A percentile compares a stretch with the other conserved stretches of the same genome.
Evolutionary conservation across 2,113 vertebrate species (phyloP).

Genomic region (Tautogolabrus adspersus): DNA sequence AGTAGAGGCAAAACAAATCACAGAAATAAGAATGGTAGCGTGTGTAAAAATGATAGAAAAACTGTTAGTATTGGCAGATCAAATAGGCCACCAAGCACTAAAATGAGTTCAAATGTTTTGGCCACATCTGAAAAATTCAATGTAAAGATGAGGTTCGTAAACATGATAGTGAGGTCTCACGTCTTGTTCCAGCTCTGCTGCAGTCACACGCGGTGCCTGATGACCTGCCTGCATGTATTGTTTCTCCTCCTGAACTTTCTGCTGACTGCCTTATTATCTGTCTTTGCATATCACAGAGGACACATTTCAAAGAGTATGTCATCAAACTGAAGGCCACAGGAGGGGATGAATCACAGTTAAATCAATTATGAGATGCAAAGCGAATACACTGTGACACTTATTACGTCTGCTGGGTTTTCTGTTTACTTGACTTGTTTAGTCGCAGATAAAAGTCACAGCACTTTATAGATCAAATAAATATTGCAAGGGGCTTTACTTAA

Average conservation of each 20-base stretch:
- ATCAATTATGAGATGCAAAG: constrained; percentile 34
- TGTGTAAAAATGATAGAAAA: too few relatives aligned
- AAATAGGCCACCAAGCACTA: too few relatives aligned
- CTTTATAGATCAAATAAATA: neutral
- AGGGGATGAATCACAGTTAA: constrained; percentile 42
- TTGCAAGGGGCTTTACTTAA: constrained; percentile 15
- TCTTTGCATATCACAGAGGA: constrained; percentile 30
- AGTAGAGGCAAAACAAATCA: too few relatives aligned
- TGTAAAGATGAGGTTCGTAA: neutral
- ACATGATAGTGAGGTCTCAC: neutral
- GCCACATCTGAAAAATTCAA: too few relatives aligned
- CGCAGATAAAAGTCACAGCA: constrained; percentile 1
- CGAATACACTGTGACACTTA: constrained; percentile 27
- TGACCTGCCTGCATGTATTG: constrained; percentile 18
- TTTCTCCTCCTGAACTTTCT: constrained; percentile 27
- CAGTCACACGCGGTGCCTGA: neutral
- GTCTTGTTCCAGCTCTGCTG: neutral
- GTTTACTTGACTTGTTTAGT: constrained; percentile 9
- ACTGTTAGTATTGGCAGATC: too few relatives aligned
- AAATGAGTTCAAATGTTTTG: too few relatives aligned
- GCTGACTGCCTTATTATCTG: constrained; percentile 22
- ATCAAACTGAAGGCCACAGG: constrained; percentile 31
- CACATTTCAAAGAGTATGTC: constrained; percentile 25
- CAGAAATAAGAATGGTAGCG: too few relatives aligned
- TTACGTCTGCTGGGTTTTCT: constrained; percentile 10